phyloP scores from a whole-genome alignment of 1,140 invertebrate species.

The Berghia stephanieae region DNA sequence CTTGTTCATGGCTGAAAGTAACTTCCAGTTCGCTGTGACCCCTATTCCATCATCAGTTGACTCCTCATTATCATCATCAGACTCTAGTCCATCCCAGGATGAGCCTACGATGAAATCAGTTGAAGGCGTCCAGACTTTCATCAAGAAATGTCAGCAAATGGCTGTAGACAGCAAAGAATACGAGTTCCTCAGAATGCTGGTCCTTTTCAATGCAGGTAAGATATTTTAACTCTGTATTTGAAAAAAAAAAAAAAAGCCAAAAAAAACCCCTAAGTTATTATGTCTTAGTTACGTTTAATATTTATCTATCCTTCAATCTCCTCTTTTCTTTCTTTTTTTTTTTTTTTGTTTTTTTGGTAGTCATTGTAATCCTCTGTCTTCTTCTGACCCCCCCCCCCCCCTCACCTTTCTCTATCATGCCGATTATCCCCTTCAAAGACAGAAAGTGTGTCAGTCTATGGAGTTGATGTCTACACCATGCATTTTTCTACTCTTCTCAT shows the following conservation, averaged over 20 bases:
- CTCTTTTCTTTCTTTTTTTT: constrained; percentile 8
- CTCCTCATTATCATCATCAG: background rate
- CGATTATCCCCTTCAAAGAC: no score
- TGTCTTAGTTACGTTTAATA: background rate
- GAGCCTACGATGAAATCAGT: constrained; percentile 64
- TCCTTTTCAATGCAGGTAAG: constrained; percentile 64
- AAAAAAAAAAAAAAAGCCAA: no score
- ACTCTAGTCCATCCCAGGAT: constrained; percentile 40
- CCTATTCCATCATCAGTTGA: constrained; percentile 39
- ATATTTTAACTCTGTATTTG: no score
- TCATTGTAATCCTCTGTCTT: constrained; percentile 8
- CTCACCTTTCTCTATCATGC: no score
- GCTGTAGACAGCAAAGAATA: constrained; percentile 61
- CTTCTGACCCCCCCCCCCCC: background rate
- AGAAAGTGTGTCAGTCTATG: no score
- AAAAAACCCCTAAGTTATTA: no score
- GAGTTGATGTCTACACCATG: no score
- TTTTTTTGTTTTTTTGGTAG: constrained; percentile 26
- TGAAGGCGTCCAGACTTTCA: constrained; percentile 60
- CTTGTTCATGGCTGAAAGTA: constrained; percentile 63
- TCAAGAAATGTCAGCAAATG: constrained; percentile 62
- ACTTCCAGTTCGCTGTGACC: constrained; percentile 64
- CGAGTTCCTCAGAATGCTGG: constrained; percentile 59
- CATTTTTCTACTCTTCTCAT: no score
- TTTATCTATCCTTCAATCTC: constrained; percentile 15